Percentiles rank a stretch among this genome's conserved stretches.
phyloP scores from a whole-genome alignment of 2,113 vertebrate genomes.

The Ahaetulla prasina region DNA sequence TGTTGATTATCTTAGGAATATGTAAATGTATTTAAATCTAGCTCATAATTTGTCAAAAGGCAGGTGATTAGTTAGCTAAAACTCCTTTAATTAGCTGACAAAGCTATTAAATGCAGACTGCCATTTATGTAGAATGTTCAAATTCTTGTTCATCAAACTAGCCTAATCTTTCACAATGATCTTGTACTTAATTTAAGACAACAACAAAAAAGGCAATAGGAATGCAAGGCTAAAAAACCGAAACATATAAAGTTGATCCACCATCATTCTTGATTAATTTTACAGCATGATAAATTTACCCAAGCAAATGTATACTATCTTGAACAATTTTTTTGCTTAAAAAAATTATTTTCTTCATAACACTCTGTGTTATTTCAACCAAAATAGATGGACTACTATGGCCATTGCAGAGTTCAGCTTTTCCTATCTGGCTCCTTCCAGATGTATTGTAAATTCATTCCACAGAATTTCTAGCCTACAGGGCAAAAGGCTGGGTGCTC shows the following conservation, averaged over 20 bases:
- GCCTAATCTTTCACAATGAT: neutral
- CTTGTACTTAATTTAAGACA: neutral
- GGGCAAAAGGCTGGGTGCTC: neutral
- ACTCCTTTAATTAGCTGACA: neutral
- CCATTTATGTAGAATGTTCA: neutral
- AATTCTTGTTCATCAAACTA: neutral
- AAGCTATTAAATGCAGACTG: neutral
- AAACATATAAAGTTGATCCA: neutral
- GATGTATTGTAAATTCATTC: neutral
- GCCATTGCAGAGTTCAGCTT: neutral
- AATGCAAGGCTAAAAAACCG: neutral
- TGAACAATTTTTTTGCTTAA: neutral
- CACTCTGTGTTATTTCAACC: neutral
- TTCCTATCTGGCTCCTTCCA: neutral
- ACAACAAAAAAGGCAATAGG: neutral
- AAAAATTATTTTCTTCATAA: neutral
- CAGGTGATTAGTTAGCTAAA: neutral
- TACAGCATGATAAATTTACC: neutral
- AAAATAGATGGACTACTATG: neutral
- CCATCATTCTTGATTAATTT: neutral
- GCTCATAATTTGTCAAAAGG: neutral
- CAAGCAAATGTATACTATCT: neutral
- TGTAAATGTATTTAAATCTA: slow-evolving; percentile 4
- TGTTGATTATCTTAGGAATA: neutral
- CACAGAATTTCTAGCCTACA: neutral